A percentile compares a stretch with the other conserved stretches of the same genome.
Evolutionary conservation across 2,797 vertebrate species (phyloP).

Genomic region (Ibycter americanus): DNA sequence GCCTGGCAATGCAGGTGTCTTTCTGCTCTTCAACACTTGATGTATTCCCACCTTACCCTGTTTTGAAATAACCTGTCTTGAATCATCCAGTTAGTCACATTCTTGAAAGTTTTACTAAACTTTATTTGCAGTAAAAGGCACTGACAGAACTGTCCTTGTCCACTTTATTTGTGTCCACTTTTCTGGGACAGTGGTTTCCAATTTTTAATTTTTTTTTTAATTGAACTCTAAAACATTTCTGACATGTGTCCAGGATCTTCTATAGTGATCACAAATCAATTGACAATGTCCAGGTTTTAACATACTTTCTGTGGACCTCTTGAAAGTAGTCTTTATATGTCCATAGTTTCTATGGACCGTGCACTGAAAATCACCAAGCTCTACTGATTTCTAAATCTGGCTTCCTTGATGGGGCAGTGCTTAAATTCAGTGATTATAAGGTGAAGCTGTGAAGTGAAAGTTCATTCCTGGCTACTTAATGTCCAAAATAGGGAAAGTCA

Average conservation of each 20-base stretch:
- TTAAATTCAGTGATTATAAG: background rate
- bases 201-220: background rate
- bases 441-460: background rate
- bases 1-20: background rate
- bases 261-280: background rate
- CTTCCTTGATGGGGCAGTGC: background rate
- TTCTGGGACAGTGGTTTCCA: background rate
- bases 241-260: background rate
- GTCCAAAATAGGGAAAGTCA: background rate
- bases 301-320: background rate
- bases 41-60: background rate
- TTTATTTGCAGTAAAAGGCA: background rate
- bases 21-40: background rate
- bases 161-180: background rate
- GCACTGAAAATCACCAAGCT: background rate
- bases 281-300: background rate
- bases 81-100: background rate
- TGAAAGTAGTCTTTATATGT: background rate
- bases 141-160: background rate
- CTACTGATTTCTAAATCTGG: background rate
- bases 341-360: background rate
- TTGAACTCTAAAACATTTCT: background rate
- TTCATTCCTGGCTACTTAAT: background rate
- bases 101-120: background rate
- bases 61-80: background rate